Conservation (phyloP, 64 coral and sea anemone genomes). For the Montipora capricornis region DNA sequence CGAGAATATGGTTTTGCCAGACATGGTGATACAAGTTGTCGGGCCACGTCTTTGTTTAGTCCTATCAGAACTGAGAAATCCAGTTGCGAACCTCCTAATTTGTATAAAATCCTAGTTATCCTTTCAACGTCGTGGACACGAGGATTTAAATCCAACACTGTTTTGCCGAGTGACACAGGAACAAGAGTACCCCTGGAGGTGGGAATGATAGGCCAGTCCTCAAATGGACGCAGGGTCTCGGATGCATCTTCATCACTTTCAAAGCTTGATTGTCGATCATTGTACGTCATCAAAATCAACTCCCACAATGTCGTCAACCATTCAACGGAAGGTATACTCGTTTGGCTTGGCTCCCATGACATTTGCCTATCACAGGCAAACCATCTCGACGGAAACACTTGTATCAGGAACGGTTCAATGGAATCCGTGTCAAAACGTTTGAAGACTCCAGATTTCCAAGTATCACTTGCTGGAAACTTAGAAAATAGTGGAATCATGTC, state of each 20-base stretch:
- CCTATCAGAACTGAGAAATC: conserved; percentile 78
- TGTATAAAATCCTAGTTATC: conserved; percentile 70
- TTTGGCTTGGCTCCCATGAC: conserved; percentile 61
- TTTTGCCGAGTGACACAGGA: conserved; percentile 81
- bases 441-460: conserved; percentile 72
- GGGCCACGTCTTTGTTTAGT: conserved; percentile 58
- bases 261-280: conserved; percentile 73
- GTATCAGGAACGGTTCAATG: conserved; percentile 81
- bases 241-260: conserved; percentile 68
- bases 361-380: conserved; percentile 72
- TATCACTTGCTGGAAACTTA: conserved; percentile 6
- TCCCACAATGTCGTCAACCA: conserved; percentile 87
- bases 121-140: conserved; percentile 58
- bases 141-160: conserved; percentile 80
- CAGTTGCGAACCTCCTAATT: conserved; percentile 77
- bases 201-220: conserved; percentile 93
- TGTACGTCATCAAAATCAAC: conserved; percentile 76
- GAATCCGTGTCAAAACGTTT: conserved; percentile 92
- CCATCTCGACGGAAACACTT: conserved; percentile 78
- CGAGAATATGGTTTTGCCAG: conserved; percentile 79
- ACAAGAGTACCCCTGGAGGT: conserved; percentile 76
- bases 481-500: conserved; percentile 65
- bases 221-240: conserved; percentile 68
- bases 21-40: conserved; percentile 62
- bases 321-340: conserved; percentile 50